phyloP scores from a whole-genome alignment of 1,140 invertebrate genomes.

The Heliconius himera region DNA sequence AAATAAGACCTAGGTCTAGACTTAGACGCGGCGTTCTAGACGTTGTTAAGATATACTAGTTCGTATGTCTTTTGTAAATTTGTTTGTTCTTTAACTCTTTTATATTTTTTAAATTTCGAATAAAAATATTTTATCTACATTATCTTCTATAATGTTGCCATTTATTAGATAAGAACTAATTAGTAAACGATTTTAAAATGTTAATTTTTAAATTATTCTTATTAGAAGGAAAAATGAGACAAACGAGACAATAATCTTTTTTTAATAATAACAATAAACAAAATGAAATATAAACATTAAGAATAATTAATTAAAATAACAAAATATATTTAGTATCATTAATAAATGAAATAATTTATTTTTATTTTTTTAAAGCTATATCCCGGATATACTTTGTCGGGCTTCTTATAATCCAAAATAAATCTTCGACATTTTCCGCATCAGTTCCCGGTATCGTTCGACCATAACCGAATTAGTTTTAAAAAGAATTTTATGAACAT shows the following conservation, averaged over 20 bases:
- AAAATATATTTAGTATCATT: too few species aligned
- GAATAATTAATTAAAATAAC: too few species aligned
- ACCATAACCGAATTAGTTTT: slow-evolving; percentile 16
- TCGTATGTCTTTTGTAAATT: neutral
- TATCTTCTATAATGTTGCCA: neutral
- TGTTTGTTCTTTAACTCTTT: neutral
- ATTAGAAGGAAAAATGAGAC: too few species aligned
- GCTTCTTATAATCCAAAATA: slow-evolving; percentile 15
- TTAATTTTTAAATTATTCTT: neutral
- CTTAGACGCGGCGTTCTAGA: slow-evolving; percentile 35
- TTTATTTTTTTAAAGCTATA: slow-evolving; percentile 8
- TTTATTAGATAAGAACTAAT: neutral
- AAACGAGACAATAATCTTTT: too few species aligned
- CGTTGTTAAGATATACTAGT: slow-evolving; percentile 2
- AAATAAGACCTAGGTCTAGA: slow-evolving; percentile 53
- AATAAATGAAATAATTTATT: too few species aligned
- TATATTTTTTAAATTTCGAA: slow-evolving; percentile 9
- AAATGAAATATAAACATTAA: too few species aligned
- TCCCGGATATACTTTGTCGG: slow-evolving; percentile 17
- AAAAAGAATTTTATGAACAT: slow-evolving; percentile 10
- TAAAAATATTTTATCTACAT: slow-evolving; percentile 6
- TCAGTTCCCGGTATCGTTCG: slow-evolving; percentile 26
- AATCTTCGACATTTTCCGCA: slow-evolving; percentile 26
- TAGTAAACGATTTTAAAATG: neutral
- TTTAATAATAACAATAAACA: too few species aligned